Evolutionary conservation across 2,113 vertebrate species (phyloP).

Genomic region (Ageneiosus marmoratus): DNA sequence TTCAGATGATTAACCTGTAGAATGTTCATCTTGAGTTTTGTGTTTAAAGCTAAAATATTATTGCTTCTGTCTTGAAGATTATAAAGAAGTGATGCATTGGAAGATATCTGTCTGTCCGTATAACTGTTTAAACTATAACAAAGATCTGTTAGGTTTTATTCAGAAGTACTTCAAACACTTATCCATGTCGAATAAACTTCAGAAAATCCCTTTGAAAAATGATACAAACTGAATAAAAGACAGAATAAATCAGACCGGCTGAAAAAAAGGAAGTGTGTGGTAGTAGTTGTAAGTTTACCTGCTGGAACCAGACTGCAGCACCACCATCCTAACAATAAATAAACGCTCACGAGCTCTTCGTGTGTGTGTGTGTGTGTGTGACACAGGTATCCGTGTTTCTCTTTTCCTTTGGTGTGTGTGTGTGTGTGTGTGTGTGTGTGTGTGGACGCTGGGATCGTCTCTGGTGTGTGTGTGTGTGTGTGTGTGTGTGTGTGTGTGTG

Average conservation of each 20-base stretch:
- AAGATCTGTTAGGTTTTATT: too few species aligned
- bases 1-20: background rate
- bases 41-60: background rate
- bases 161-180: background rate
- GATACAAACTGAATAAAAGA: too few species aligned
- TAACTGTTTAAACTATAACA: background rate
- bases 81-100: background rate
- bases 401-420: constrained; percentile 2
- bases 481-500: constrained; percentile 11
- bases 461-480: background rate
- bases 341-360: constrained; percentile 13
- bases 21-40: background rate
- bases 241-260: background rate
- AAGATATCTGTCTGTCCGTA: background rate
- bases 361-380: too few species aligned
- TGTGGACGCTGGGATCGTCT: background rate
- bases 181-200: too few species aligned
- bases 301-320: constrained; percentile 14
- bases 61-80: background rate
- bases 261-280: background rate
- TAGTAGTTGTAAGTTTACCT: constrained; percentile 37
- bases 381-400: constrained; percentile 7
- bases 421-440: constrained; percentile 1
- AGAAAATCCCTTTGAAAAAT: background rate
- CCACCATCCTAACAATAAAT: constrained; percentile 42